A percentile compares a stretch with the other conserved stretches of the same genome.
Conservation (phyloP, 2,797 vertebrate species). For the Anguilla pacifica region DNA sequence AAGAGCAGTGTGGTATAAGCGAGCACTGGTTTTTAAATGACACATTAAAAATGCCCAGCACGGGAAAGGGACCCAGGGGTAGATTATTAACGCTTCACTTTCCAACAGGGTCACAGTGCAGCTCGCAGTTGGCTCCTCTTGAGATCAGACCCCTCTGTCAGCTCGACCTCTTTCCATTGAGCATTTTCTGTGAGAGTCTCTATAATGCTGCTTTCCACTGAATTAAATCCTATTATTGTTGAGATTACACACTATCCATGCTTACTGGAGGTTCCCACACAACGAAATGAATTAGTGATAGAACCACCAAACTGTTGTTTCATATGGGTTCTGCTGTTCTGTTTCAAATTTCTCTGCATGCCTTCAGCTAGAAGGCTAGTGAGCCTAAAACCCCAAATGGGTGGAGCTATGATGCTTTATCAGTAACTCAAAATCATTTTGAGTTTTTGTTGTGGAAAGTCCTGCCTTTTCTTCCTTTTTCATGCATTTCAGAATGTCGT, state of each 20-base stretch:
- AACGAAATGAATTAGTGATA: not conserved
- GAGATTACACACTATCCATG: not conserved
- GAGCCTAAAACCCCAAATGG: not conserved
- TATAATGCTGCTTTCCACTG: not conserved
- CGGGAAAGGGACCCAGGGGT: not conserved
- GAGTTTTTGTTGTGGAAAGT: not conserved
- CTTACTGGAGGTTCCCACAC: not conserved
- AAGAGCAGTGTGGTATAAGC: not conserved
- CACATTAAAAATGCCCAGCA: slow-evolving; percentile 5
- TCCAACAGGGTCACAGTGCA: slow-evolving; percentile 15
- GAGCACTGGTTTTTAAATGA: not conserved
- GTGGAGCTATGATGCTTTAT: not conserved
- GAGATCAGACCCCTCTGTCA: slow-evolving; percentile 13
- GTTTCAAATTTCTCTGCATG: not conserved
- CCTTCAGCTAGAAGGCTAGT: not conserved
- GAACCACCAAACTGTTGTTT: not conserved
- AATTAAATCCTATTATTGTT: not conserved
- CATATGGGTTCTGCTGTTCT: not conserved
- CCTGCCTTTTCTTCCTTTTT: not conserved
- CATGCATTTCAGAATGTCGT: not conserved
- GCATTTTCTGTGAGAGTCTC: not conserved
- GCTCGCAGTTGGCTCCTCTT: not conserved
- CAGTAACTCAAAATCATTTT: not conserved
- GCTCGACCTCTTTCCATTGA: not conserved
- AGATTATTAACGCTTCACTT: slow-evolving; percentile 21